These are phyloP conservation scores for Muntiacus muntjak DNA, from an alignment of 2,113 vertebrate genomes.

Conservation along the genomic window DNA sequence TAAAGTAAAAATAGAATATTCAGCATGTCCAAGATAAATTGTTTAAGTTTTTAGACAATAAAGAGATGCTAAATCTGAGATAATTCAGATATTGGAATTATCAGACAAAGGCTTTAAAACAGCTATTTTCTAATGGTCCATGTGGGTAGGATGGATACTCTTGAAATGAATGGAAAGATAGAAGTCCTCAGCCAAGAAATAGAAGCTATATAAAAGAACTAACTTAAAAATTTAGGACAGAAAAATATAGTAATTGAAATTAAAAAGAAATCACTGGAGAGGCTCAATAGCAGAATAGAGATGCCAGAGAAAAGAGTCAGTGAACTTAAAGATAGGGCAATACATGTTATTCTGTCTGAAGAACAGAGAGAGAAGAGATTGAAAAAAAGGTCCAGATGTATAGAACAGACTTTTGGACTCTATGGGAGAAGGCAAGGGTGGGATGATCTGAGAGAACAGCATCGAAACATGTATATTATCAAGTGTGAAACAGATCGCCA, in stretches of 20 bases:
- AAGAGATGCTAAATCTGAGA: neutral
- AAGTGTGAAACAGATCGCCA: too few relatives aligned
- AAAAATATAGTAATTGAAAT: neutral
- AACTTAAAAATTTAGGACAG: neutral
- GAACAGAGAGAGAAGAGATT: neutral
- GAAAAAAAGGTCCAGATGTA: neutral
- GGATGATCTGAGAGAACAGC: too few relatives aligned
- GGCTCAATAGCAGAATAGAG: neutral
- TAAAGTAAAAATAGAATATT: neutral
- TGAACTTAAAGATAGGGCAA: neutral
- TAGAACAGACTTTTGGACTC: too few relatives aligned
- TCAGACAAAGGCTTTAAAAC: neutral
- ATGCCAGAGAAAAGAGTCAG: neutral
- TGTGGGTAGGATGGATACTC: neutral
- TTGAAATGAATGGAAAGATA: neutral
- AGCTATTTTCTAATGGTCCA: neutral
- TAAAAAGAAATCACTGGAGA: neutral
- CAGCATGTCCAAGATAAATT: neutral
- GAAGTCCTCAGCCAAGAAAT: neutral
- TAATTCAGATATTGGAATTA: neutral
- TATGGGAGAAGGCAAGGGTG: too few relatives aligned
- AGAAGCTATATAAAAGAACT: neutral
- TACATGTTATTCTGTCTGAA: neutral
- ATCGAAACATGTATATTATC: too few relatives aligned
- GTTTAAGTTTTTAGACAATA: neutral